These are phyloP conservation scores for Salticus scenicus DNA, from an alignment of 2,888 invertebrate species.

Conservation along the genomic window DNA sequence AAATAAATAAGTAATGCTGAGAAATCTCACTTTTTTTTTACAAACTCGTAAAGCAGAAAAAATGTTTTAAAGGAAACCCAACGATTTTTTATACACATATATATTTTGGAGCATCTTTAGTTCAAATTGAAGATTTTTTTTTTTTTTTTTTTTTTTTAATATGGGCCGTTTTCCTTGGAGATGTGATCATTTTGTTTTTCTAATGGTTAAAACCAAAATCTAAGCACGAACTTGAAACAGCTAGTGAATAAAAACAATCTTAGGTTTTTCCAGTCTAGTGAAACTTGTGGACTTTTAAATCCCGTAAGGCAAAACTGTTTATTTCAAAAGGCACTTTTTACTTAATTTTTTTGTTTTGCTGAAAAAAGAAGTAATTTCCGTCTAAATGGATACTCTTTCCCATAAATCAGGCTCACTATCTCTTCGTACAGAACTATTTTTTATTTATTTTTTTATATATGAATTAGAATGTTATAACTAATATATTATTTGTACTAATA, in stretches of 20 bases:
- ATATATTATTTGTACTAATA: no score
- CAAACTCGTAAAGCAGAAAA: no score
- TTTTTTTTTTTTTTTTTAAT: no score
- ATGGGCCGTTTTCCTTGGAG: neutral
- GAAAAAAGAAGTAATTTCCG: neutral
- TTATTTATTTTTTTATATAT: no score
- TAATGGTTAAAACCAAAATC: neutral
- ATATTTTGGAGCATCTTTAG: no score
- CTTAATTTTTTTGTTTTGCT: neutral
- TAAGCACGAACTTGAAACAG: constrained; percentile 9
- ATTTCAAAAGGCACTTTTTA: neutral
- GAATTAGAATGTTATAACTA: no score
- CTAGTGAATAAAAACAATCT: neutral
- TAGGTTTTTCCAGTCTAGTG: constrained; percentile 1
- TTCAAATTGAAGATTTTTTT: no score
- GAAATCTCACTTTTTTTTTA: no score
- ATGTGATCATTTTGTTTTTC: neutral
- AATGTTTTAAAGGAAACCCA: no score
- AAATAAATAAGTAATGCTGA: no score
- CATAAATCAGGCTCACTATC: neutral
- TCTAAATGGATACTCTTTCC: neutral
- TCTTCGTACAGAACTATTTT: no score
- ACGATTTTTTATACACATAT: no score
- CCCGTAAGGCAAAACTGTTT: constrained; percentile 17
- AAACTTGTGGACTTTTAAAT: constrained; percentile 3